phyloP scores from a whole-genome alignment of 2,113 vertebrate genomes.

The Haplochromis vanheusdeni region DNA sequence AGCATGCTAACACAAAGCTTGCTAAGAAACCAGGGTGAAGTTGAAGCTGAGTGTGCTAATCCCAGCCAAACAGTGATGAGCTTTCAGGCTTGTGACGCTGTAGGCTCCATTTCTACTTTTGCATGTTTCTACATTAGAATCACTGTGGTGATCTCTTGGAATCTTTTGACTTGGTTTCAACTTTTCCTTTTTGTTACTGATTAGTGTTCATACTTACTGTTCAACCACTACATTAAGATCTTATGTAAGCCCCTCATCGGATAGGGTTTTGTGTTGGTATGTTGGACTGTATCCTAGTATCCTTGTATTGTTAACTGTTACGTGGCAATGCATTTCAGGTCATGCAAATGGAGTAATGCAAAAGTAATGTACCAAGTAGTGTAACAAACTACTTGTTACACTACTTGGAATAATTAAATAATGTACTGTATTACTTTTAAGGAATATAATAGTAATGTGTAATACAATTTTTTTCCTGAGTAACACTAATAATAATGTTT shows the following conservation, averaged over 20 bases:
- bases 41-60: not conserved
- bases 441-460: not conserved
- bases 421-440: not conserved
- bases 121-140: not conserved
- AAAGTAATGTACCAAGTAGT: not conserved
- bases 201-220: not conserved
- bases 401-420: not conserved
- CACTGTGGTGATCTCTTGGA: not conserved
- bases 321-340: not conserved
- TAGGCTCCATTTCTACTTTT: not conserved
- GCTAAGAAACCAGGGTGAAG: accelerated
- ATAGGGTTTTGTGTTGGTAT: not conserved
- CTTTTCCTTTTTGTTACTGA: not conserved
- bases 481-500: not conserved
- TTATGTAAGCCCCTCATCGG: not conserved
- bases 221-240: not conserved
- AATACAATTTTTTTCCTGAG: not conserved
- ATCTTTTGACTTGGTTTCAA: not conserved
- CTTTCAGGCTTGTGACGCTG: not conserved
- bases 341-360: not conserved
- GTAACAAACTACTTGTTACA: not conserved
- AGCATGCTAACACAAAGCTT: not conserved
- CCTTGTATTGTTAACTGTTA: not conserved
- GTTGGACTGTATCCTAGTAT: not conserved
- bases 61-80: not conserved